Evolutionary conservation across 2,113 vertebrate genomes (phyloP), one percentile per base, ranked within the genome.

Genomic region (Xyliphius kryptos): DNA sequence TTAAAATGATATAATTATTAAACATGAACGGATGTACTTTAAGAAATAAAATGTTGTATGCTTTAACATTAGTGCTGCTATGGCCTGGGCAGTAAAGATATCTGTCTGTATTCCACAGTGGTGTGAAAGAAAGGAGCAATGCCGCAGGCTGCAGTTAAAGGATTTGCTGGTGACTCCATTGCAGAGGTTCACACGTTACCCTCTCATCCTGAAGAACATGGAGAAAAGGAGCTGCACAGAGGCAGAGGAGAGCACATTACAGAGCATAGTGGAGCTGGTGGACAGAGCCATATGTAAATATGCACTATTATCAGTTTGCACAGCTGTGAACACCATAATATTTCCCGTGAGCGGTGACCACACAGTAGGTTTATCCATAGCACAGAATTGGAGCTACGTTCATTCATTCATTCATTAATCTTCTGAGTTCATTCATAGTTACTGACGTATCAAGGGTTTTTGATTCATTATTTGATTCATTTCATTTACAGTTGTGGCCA

Each of bases 131-230:
- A 89, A 90, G 0, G 58, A 90, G 11, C 86, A 85, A 51, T 94
- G 93, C 69, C 81, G 84, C 38, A 76, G 85, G 52, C 84, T 95
- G 22, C 92, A 81, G 32, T 77, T 96, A 13, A 75, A 87, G 0
- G 92, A 97, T 82, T 80, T 96, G 67, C 71, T 97, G 64, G 91
- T 95, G 7, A 86, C 83, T 7, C 91, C 90, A 0, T 62, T 96
- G 44, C 90, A 95, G 77, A 81, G 90, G 56, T 73, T 96, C 16
- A 95, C 85, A 0, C 81, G 84, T 8, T 93, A 95, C 66, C 91
- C 92, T 0, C 81, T 94, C 55, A 64, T 98, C 76, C 59, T 95
- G 66, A 85, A 86, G 78, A 97, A 90, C 57, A 85, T 95, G n/a
- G 91, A 87, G 43, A 92, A 88, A 74, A 85, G 83, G 59, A 89